Conservation (phyloP, 1,140 invertebrate species). For the Hylyphantes graminicola region DNA sequence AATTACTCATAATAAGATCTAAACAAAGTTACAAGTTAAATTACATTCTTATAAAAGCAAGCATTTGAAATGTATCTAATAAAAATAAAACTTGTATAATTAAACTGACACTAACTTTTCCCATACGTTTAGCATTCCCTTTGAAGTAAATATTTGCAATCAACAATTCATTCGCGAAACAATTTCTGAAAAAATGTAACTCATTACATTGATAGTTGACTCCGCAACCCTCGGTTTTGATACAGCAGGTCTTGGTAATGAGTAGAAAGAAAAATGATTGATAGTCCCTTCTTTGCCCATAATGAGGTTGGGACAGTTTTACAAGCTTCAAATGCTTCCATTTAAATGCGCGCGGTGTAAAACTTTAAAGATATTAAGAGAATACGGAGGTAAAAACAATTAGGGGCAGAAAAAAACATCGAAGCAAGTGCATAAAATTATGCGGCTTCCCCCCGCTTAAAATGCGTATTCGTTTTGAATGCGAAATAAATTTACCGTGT, state of each 20-base stretch:
- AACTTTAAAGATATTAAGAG: constrained; percentile 29
- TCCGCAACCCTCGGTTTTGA: no score
- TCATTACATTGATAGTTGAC: no score
- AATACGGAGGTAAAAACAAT: constrained; percentile 36
- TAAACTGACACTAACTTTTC: no score
- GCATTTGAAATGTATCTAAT: no score
- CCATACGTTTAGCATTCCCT: no score
- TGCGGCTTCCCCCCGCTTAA: constrained; percentile 16
- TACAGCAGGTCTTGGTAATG: background rate
- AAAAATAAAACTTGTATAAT: no score
- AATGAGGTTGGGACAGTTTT: constrained; percentile 36
- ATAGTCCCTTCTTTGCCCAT: constrained; percentile 8
- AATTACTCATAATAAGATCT: no score
- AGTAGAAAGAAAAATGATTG: constrained; percentile 18
- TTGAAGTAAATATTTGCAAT: no score
- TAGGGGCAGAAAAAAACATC: constrained; percentile 12
- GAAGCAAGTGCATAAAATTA: constrained; percentile 37
- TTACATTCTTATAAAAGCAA: no score
- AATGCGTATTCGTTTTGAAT: constrained; percentile 43
- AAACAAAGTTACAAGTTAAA: no score
- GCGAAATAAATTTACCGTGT: constrained; percentile 27
- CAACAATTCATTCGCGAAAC: no score
- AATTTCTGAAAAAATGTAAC: no score
- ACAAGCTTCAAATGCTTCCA: constrained; percentile 36
- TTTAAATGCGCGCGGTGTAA: constrained; percentile 6